These are phyloP conservation scores for Ormyrus labotus DNA, from an alignment of 2,888 invertebrate genomes.

Conservation along the genomic window DNA sequence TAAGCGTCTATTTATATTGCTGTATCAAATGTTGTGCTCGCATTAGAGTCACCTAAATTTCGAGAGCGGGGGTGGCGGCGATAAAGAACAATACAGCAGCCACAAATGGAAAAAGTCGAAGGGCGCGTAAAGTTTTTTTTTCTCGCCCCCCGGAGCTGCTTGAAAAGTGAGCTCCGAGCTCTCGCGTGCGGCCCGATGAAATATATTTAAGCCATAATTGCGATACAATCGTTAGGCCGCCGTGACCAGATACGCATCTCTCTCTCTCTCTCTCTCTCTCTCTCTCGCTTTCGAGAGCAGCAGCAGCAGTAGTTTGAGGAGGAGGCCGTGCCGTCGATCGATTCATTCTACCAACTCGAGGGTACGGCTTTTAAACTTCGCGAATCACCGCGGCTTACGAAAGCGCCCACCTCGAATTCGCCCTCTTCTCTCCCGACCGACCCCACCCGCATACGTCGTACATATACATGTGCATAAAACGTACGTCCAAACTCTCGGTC, in stretches of 20 bases:
- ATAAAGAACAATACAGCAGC: constrained; percentile 20
- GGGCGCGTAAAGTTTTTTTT: constrained; percentile 35
- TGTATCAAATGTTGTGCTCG: too few species aligned
- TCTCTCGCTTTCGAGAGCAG: constrained; percentile 53
- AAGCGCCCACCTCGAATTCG: constrained; percentile 32
- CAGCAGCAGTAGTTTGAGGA: neutral
- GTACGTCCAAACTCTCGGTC: constrained; percentile 41
- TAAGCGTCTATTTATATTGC: too few species aligned
- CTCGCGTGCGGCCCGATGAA: constrained; percentile 69
- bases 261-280: constrained; percentile 64
- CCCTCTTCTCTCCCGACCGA: constrained; percentile 1
- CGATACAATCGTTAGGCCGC: constrained; percentile 70
- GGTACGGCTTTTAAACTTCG: constrained; percentile 61
- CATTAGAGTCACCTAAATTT: too few species aligned
- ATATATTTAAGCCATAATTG: constrained; percentile 73
- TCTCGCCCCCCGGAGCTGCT: neutral
- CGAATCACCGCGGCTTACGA: constrained; percentile 44
- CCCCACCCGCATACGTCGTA: neutral
- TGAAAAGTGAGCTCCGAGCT: constrained; percentile 16
- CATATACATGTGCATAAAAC: constrained; percentile 7
- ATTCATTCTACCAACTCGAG: constrained; percentile 64
- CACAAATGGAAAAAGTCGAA: constrained; percentile 15
- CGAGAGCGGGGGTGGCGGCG: too few species aligned
- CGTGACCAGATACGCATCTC: constrained; percentile 70
- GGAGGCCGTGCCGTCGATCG: constrained; percentile 65